Evolutionary conservation across 1,140 invertebrate genomes (phyloP).

Genomic region (Cyrtorhinus lividipennis): DNA sequence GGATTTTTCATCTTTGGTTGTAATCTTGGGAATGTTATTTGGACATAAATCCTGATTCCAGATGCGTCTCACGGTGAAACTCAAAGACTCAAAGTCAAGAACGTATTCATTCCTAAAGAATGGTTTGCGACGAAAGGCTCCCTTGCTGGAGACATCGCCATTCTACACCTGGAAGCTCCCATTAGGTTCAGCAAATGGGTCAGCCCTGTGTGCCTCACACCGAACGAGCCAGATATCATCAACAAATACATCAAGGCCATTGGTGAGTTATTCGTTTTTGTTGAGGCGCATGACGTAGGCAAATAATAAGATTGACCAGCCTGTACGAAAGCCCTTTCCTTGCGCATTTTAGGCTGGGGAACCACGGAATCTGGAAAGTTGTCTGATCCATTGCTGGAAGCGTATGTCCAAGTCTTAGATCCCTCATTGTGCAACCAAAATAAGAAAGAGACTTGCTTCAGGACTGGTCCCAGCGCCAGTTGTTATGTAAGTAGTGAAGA

Average conservation of each 20-base stretch:
- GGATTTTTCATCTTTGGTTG: no score
- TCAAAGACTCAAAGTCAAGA: background rate
- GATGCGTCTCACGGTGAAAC: background rate
- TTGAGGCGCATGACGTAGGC: no score
- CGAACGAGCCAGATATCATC: no score
- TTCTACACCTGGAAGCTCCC: background rate
- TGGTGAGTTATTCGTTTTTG: no score
- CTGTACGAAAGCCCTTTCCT: no score
- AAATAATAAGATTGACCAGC: no score
- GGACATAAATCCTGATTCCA: no score
- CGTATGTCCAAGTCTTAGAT: background rate
- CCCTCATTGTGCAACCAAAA: background rate
- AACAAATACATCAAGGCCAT: no score
- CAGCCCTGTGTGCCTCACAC: background rate
- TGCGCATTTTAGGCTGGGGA: background rate
- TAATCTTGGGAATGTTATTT: no score
- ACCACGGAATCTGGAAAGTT: background rate
- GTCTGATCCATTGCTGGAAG: background rate
- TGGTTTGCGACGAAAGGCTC: background rate
- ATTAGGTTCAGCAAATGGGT: conserved; percentile 4
- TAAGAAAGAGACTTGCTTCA: background rate
- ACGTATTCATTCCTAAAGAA: background rate
- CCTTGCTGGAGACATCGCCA: background rate
- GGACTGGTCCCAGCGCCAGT: background rate
- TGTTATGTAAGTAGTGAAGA: background rate